A percentile compares a stretch with the other conserved stretches of the same genome.
Conservation (phyloP, 2,888 invertebrate species). For the Mythimna lalbum region DNA sequence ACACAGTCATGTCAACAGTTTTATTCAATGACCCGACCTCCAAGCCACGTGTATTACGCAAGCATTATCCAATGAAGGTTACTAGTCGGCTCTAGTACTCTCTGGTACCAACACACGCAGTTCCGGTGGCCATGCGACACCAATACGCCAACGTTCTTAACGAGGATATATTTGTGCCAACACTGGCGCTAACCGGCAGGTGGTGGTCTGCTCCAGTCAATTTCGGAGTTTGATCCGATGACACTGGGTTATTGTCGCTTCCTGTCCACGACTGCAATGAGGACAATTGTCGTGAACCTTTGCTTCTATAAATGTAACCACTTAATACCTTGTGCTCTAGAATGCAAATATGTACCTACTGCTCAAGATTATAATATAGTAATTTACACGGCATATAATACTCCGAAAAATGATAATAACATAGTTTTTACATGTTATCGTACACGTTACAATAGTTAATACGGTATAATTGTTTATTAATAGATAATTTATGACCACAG, state of each 20-base stretch:
- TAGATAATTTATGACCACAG: too few species aligned
- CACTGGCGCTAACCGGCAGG: slow-evolving; percentile 60
- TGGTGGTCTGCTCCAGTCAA: slow-evolving; percentile 71
- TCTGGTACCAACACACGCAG: slow-evolving; percentile 61
- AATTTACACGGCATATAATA: neutral
- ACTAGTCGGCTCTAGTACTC: slow-evolving; percentile 69
- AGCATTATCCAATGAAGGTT: slow-evolving; percentile 68
- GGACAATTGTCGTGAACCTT: slow-evolving; percentile 66
- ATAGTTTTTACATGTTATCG: neutral
- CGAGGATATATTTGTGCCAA: slow-evolving; percentile 58
- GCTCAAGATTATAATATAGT: slow-evolving; percentile 3
- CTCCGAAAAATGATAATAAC: neutral
- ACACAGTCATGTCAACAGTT: slow-evolving; percentile 42
- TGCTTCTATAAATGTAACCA: slow-evolving; percentile 69
- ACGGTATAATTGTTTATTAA: too few species aligned
- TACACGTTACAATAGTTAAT: neutral
- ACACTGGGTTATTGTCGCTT: slow-evolving; percentile 76
- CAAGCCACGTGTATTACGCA: slow-evolving; percentile 59
- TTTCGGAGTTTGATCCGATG: slow-evolving; percentile 76
- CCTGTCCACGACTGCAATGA: slow-evolving; percentile 71
- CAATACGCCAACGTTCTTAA: slow-evolving; percentile 54
- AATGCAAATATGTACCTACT: slow-evolving; percentile 18
- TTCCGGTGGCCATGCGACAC: slow-evolving; percentile 42
- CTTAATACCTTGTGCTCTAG: slow-evolving; percentile 36
- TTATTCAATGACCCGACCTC: slow-evolving; percentile 57